A percentile compares a stretch with the other conserved stretches of the same genome.
Evolutionary conservation across 1,140 invertebrate species (phyloP).

Genomic region (Zaprionus camerounensis): DNA sequence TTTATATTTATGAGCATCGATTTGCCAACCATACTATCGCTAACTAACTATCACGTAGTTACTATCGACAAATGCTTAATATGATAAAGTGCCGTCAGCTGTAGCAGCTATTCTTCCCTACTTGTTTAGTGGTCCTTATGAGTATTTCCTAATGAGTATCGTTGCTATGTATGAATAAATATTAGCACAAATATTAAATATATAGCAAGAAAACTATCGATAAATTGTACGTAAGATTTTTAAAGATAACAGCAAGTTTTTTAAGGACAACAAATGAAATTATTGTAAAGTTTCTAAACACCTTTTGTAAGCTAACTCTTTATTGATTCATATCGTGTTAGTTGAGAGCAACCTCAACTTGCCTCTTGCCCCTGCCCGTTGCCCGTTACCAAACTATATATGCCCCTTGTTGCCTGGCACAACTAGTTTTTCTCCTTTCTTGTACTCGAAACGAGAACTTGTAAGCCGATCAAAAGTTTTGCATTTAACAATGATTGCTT

Average conservation of each 20-base stretch:
- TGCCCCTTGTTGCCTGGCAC: not conserved
- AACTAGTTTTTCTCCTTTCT: not conserved
- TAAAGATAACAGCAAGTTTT: not conserved
- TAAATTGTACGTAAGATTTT: not conserved
- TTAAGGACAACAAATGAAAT: not conserved
- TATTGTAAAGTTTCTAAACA: not conserved
- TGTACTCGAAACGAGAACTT: not conserved
- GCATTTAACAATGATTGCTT: slow-evolving; percentile 6
- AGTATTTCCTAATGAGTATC: too few relatives aligned
- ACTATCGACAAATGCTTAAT: too few relatives aligned
- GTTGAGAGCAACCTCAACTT: not conserved
- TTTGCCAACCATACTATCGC: too few relatives aligned
- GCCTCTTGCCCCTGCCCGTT: not conserved
- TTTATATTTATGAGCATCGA: too few relatives aligned
- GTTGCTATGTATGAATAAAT: too few relatives aligned
- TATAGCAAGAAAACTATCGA: not conserved
- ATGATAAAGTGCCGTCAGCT: too few relatives aligned
- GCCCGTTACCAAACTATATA: too few relatives aligned
- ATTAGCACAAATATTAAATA: not conserved
- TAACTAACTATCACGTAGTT: too few relatives aligned
- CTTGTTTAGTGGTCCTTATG: too few relatives aligned
- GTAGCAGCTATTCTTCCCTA: too few relatives aligned
- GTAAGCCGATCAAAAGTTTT: slow-evolving; percentile 4
- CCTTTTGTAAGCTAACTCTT: not conserved
- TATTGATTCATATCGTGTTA: not conserved